A percentile compares a stretch with the other conserved stretches of the same genome.
Evolutionary conservation across 2,113 vertebrate genomes (phyloP).

Genomic region (Australoheros scitulus): DNA sequence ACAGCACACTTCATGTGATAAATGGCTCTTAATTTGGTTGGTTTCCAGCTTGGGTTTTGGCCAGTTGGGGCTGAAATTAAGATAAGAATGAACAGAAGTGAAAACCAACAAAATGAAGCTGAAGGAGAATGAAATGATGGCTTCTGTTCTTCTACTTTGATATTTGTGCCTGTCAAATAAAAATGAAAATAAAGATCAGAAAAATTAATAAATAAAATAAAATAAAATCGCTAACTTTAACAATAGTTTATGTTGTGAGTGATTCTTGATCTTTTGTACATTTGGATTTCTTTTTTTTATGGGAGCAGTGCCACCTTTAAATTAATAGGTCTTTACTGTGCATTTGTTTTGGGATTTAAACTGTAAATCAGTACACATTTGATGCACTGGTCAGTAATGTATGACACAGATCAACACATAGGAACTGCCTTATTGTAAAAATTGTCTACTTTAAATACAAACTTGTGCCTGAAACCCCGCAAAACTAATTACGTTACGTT

Average conservation of each 20-base stretch:
- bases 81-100: background rate
- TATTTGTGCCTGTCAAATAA: background rate
- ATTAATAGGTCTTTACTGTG: background rate
- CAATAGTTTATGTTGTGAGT: background rate
- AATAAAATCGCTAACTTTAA: background rate
- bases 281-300: background rate
- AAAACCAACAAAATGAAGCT: background rate
- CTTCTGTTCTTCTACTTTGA: background rate
- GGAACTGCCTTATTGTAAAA: background rate
- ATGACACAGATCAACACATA: too few species aligned
- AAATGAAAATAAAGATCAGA: background rate
- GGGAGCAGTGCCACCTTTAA: background rate
- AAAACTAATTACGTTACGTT: too few species aligned
- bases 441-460: background rate
- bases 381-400: background rate
- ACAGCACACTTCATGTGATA: constrained; percentile 5
- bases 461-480: background rate
- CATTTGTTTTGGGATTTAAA: background rate
- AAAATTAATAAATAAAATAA: background rate
- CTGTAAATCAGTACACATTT: background rate
- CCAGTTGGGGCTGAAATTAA: background rate
- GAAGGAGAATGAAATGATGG: background rate
- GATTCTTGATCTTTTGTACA: background rate
- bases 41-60: background rate
- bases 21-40: constrained; percentile 6